Conservation (phyloP, 2,113 vertebrate species). For the Mesocricetus auratus region DNA sequence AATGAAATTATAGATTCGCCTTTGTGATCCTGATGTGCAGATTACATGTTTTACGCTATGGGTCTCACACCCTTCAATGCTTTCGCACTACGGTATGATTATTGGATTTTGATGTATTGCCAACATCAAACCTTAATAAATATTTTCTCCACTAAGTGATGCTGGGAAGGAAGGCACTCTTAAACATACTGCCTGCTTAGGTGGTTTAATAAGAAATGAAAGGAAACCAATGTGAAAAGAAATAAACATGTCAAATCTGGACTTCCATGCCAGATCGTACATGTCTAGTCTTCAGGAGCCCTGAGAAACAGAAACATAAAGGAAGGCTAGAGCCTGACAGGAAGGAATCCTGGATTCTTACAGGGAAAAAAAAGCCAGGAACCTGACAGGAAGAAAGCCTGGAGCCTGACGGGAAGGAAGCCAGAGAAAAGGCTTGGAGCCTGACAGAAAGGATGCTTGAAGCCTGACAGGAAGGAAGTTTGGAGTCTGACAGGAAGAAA, state of each 20-base stretch:
- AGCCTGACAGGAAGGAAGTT: background rate
- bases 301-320: background rate
- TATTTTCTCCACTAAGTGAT: conserved; percentile 75
- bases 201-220: conserved; percentile 63
- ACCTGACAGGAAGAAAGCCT: background rate
- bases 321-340: background rate
- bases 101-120: conserved; percentile 83
- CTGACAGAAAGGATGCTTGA: background rate
- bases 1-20: conserved; percentile 76
- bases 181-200: conserved; percentile 53
- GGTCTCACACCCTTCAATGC: conserved; percentile 65
- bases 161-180: conserved; percentile 69
- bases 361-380: background rate
- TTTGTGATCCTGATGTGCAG: conserved; percentile 79
- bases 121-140: conserved; percentile 79
- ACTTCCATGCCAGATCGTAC: background rate
- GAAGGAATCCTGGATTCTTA: background rate
- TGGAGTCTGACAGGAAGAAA: background rate
- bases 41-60: conserved; percentile 76
- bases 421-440: background rate
- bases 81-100: conserved; percentile 63
- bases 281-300: background rate
- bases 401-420: background rate
- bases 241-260: background rate
- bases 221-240: conserved; percentile 31